These are phyloP conservation scores for Pangasius djambal DNA, from an alignment of 2,797 vertebrate species.

Conservation along the genomic window DNA sequence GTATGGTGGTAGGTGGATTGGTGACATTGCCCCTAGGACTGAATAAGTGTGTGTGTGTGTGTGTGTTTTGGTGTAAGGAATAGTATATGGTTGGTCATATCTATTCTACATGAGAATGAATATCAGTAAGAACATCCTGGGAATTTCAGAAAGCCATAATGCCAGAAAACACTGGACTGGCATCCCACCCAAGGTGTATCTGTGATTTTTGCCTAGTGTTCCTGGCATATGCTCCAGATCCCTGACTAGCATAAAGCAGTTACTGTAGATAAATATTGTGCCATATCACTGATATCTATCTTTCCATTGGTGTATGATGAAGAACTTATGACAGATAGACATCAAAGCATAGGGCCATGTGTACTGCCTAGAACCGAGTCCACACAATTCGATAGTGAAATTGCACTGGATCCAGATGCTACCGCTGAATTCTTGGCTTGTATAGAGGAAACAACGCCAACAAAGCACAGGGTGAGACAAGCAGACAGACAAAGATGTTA, in stretches of 20 bases:
- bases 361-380: not conserved
- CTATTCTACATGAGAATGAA: not conserved
- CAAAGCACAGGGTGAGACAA: constrained; percentile 42
- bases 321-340: not conserved
- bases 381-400: constrained; percentile 16
- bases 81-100: not conserved
- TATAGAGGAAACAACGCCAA: constrained; percentile 14
- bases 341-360: not conserved
- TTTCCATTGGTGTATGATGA: not conserved
- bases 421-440: constrained; percentile 33
- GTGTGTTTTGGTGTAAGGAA: not conserved
- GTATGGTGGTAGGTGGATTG: not conserved
- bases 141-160: not conserved
- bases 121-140: not conserved
- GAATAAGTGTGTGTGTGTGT: not conserved
- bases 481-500: constrained; percentile 51
- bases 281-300: not conserved
- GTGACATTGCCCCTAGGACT: not conserved
- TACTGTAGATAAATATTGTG: not conserved
- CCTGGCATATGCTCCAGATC: not conserved
- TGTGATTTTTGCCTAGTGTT: not conserved
- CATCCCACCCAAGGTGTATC: not conserved
- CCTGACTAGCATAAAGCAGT: not conserved
- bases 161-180: not conserved
- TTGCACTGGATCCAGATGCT: constrained; percentile 41